phyloP scores from a whole-genome alignment of 2,113 vertebrate species.

The Clupea harengus region DNA sequence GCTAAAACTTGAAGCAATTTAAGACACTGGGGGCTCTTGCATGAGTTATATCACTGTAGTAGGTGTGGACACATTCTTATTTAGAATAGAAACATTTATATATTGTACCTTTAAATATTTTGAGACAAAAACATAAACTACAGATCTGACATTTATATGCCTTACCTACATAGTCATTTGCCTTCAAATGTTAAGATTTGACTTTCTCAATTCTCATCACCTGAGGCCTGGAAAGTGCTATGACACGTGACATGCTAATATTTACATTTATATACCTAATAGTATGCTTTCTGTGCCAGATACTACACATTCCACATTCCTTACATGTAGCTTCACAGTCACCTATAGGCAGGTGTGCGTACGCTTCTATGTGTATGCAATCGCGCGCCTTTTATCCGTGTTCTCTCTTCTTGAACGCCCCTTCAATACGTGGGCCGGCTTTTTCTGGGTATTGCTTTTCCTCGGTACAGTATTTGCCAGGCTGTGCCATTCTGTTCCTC shows the following conservation, averaged over 20 bases:
- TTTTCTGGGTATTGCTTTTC: slow-evolving; percentile 61
- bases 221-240: too few species aligned
- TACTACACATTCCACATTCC: not conserved
- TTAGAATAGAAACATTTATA: too few species aligned
- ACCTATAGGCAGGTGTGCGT: not conserved
- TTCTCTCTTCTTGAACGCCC: not conserved
- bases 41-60: too few species aligned
- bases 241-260: too few species aligned
- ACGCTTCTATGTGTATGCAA: not conserved
- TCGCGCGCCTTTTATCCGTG: not conserved
- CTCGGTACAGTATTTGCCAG: slow-evolving; percentile 57
- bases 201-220: too few species aligned
- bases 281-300: too few species aligned
- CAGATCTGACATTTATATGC: too few species aligned
- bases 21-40: not conserved
- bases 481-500: slow-evolving; percentile 50
- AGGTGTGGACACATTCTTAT: too few species aligned
- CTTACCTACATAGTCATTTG: too few species aligned
- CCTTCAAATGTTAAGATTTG: too few species aligned
- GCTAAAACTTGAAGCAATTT: not conserved
- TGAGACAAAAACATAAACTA: too few species aligned
- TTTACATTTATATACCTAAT: too few species aligned
- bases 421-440: not conserved
- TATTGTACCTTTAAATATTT: not conserved
- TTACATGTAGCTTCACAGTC: not conserved